Conservation (phyloP, 30 jellyfish, hydroid and myxozoan genomes). For the Mastigias papua region DNA sequence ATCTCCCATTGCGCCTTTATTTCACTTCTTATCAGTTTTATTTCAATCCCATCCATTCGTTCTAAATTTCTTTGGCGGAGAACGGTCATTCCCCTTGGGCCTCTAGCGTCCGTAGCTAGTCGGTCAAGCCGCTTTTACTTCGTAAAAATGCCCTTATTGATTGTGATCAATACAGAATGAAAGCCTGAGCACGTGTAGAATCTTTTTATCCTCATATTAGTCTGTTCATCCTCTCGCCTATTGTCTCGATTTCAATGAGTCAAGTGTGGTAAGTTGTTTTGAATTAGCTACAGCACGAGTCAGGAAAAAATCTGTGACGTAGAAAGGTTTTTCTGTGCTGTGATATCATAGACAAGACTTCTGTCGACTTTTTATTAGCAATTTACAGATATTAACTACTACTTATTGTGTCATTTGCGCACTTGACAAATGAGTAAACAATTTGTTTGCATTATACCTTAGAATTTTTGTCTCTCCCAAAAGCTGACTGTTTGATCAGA, state of each 20-base stretch:
- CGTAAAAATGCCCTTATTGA: neutral
- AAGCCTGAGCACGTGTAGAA: constrained; percentile 44
- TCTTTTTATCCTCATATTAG: constrained; percentile 23
- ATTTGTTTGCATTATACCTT: too few relatives aligned
- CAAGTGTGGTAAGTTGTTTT: constrained; percentile 18
- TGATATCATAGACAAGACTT: neutral
- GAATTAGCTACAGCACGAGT: constrained; percentile 38
- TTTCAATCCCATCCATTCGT: too few relatives aligned
- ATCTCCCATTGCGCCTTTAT: too few relatives aligned
- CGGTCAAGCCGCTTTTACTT: neutral
- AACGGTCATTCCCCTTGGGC: constrained; percentile 57
- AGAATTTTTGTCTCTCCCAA: too few relatives aligned
- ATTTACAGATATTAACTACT: neutral
- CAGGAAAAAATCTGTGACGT: neutral
- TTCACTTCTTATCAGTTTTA: too few relatives aligned
- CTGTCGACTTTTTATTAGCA: neutral
- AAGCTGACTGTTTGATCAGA: too few relatives aligned
- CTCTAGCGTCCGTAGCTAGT: neutral
- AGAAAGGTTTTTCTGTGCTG: neutral
- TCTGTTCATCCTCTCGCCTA: constrained; percentile 11
- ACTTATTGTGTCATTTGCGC: neutral
- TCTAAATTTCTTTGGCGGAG: constrained; percentile 26
- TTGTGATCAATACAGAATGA: neutral
- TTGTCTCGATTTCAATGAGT: constrained; percentile 32
- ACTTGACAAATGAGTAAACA: neutral